phyloP scores from a whole-genome alignment of 2,113 vertebrate genomes.

The Sphaerodactylus townsendi region DNA sequence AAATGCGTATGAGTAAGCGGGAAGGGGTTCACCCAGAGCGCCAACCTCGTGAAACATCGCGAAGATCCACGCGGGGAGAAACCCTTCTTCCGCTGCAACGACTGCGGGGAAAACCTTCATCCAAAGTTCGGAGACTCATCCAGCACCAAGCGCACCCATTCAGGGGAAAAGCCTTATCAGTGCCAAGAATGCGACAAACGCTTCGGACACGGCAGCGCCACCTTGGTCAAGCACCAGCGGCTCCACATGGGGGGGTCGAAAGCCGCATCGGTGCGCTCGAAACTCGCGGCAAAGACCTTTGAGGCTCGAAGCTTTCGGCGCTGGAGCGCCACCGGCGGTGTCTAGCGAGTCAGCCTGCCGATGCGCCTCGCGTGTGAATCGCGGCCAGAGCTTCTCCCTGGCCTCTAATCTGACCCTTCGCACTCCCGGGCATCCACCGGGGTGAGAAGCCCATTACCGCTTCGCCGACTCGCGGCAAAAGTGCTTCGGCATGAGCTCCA shows the following conservation, averaged over 20 bases:
- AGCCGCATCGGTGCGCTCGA: slow-evolving; percentile 13
- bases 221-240: slow-evolving; percentile 36
- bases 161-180: slow-evolving; percentile 31
- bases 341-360: slow-evolving; percentile 17
- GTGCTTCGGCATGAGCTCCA: slow-evolving; percentile 53
- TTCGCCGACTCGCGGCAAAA: slow-evolving; percentile 59
- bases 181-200: slow-evolving; percentile 20
- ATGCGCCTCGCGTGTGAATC: slow-evolving; percentile 16
- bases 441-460: slow-evolving; percentile 53
- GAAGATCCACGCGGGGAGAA: slow-evolving; percentile 40
- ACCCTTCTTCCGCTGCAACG: slow-evolving; percentile 29
- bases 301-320: slow-evolving; percentile 27
- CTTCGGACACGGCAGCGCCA: slow-evolving; percentile 28
- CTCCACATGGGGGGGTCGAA: slow-evolving; percentile 39
- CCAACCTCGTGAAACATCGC: slow-evolving; percentile 34
- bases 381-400: slow-evolving; percentile 28
- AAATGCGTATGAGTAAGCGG: slow-evolving; percentile 26
- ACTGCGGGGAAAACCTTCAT: slow-evolving; percentile 40
- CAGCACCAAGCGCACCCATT: slow-evolving; percentile 36
- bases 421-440: slow-evolving; percentile 1
- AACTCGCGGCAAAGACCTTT: slow-evolving; percentile 31
- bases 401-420: slow-evolving; percentile 32
- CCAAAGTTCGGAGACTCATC: slow-evolving; percentile 36
- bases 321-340: slow-evolving; percentile 27
- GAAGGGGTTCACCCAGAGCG: slow-evolving; percentile 34